These are phyloP conservation scores for Nematolebias whitei DNA, from an alignment of 2,113 vertebrate genomes.

Conservation along the genomic window DNA sequence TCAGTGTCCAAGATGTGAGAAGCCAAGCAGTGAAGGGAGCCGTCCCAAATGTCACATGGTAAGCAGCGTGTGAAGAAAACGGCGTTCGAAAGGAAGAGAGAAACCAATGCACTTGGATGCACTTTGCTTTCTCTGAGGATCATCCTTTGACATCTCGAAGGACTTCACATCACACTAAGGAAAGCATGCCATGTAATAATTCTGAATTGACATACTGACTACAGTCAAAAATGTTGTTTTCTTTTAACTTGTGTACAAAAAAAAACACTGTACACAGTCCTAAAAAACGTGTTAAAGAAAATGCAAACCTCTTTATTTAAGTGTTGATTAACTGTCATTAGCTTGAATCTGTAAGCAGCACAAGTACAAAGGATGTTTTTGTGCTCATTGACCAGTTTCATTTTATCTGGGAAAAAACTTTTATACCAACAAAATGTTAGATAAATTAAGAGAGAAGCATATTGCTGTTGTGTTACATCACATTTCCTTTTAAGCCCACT, in stretches of 20 bases:
- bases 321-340: not conserved
- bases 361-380: not conserved
- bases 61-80: slow-evolving; percentile 75
- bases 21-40: slow-evolving; percentile 66
- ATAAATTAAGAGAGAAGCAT: not conserved
- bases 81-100: slow-evolving; percentile 19
- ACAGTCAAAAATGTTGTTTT: not conserved
- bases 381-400: not conserved
- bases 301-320: no score
- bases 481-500: not conserved
- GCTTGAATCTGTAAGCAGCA: not conserved
- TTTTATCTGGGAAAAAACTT: not conserved
- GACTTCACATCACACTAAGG: slow-evolving; percentile 24
- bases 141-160: slow-evolving; percentile 25
- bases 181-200: slow-evolving; percentile 13
- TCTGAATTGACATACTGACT: not conserved
- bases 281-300: not conserved
- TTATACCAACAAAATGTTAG: not conserved
- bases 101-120: slow-evolving; percentile 48
- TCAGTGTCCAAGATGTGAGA: slow-evolving; percentile 78
- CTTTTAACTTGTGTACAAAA: not conserved
- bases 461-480: not conserved
- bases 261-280: not conserved
- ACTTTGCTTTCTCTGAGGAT: slow-evolving; percentile 45
- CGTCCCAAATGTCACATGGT: slow-evolving; percentile 73